phyloP scores from a whole-genome alignment of 1,140 invertebrate genomes.

The Trichoplusia ni region DNA sequence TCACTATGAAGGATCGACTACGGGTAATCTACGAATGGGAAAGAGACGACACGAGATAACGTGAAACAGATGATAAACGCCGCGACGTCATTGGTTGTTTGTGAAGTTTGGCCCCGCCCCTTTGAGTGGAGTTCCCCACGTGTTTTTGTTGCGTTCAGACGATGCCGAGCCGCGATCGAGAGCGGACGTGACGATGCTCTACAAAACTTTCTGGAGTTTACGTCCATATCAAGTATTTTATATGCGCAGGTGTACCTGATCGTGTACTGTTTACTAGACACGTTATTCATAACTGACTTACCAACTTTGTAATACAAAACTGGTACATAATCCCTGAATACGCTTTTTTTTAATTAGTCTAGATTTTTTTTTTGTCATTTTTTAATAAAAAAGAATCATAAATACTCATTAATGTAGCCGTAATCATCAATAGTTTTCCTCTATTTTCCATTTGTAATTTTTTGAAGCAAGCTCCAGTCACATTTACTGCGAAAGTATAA shows the following conservation, averaged over 20 bases:
- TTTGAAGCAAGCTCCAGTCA: too few species aligned
- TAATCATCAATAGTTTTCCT: too few species aligned
- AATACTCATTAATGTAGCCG: too few species aligned
- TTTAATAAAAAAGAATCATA: too few species aligned
- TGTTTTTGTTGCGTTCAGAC: slow-evolving; percentile 62
- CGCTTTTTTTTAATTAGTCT: too few species aligned
- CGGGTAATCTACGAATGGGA: slow-evolving; percentile 56
- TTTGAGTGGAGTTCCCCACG: slow-evolving; percentile 44
- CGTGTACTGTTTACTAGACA: too few species aligned
- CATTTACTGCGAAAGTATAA: too few species aligned
- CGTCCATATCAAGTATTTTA: slow-evolving; percentile 33
- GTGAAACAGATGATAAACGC: slow-evolving; percentile 35
- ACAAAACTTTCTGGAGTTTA: slow-evolving; percentile 42
- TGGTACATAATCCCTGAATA: too few species aligned
- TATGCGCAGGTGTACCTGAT: slow-evolving; percentile 8
- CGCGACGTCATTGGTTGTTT: slow-evolving; percentile 41
- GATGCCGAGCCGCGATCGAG: slow-evolving; percentile 41
- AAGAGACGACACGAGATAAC: slow-evolving; percentile 29
- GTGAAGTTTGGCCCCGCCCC: slow-evolving; percentile 45
- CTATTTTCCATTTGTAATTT: too few species aligned
- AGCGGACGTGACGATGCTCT: slow-evolving; percentile 45
- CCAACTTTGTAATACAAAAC: too few species aligned
- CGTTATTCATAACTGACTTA: too few species aligned
- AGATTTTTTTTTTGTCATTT: too few species aligned
- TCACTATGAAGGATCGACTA: slow-evolving; percentile 66